phyloP scores from a whole-genome alignment of 2,113 vertebrate genomes.

The Podilymbus podiceps region DNA sequence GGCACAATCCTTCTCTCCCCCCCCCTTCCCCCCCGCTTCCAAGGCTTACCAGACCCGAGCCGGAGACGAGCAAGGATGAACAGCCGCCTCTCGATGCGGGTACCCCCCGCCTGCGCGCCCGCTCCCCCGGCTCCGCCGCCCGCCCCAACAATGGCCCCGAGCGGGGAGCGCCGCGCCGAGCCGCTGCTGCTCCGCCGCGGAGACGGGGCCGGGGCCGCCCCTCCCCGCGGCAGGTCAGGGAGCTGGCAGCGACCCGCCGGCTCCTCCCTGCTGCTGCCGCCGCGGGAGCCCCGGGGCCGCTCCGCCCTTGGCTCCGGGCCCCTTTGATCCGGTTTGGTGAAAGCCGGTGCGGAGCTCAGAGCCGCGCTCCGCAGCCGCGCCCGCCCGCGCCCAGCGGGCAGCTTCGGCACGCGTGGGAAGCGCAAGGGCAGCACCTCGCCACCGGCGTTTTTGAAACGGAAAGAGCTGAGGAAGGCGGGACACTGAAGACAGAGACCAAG shows the following conservation, averaged over 20 bases:
- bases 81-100: neutral
- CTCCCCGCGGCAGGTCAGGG: neutral
- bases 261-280: conserved; percentile 68
- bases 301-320: conserved; percentile 47
- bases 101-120: neutral
- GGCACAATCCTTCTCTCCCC: no score
- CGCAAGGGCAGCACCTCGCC: neutral
- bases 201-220: neutral
- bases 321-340: conserved; percentile 19
- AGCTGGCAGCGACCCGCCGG: neutral
- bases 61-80: accelerated
- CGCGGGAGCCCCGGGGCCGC: conserved; percentile 11
- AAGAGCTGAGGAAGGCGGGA: neutral
- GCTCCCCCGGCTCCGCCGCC: neutral
- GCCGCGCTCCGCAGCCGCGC: neutral
- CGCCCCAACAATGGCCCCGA: neutral
- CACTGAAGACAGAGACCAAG: neutral
- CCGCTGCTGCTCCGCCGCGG: neutral
- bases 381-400: neutral
- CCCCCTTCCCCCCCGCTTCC: no score
- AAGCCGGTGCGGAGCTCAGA: neutral
- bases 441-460: accelerated
- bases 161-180: neutral
- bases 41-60: neutral
- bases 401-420: accelerated